Base-by-base conservation (phyloP, 2,113 vertebrate species). In the Heptranchias perlo region DNA sequence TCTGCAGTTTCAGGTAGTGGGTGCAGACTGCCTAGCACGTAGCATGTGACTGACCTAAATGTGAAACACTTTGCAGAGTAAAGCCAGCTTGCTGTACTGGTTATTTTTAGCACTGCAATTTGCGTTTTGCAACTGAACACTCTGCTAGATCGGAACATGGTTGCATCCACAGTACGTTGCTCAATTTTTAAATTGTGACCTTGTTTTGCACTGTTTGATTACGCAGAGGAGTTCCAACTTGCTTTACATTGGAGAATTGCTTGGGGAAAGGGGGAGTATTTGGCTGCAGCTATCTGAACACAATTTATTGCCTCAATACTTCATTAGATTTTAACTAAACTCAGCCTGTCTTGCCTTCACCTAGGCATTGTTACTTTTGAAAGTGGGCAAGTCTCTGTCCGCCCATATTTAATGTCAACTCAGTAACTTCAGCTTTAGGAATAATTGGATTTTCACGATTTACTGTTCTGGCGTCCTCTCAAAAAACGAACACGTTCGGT, bases 101-200 rank as follows among this genome's bases (percentile, higher is more conserved):
- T 92, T 92, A 92, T 92, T 92, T 92, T n/a, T 92, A 92, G 87
- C 3, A 31, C 54, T 92, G 31, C 23, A 61, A 62, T 62, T 92
- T 91, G 35, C 11, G 35, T 62, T 93, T 39, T 21, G 89, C 89
- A 62, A 93, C 89, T 39, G 14, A 82, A 47, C 16, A 21, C 16
- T 23, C 16, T 7, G 89, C 58, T 62, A 21, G 18, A 23, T 93
- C 58, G 14, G 35, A 93, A 4, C 14, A 21, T 39, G n/a, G 58
- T 93, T 93, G 58, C 89, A 93, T 4, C 23, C 35, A 8, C 58
- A 62, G 16, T 8, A 62, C 7, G 0, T 62, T 62, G 89, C 31
- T 62, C 21, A 62, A 18, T 93, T 39, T 64, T 93, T n/a, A 58
- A n/a, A 7, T 62, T 64, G 58, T 93, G 52, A 92, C 31, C 31